A percentile compares a stretch with the other conserved stretches of the same genome.
Conservation (phyloP, 2,797 vertebrate species). For the Ctenopoma kingsleyae region DNA sequence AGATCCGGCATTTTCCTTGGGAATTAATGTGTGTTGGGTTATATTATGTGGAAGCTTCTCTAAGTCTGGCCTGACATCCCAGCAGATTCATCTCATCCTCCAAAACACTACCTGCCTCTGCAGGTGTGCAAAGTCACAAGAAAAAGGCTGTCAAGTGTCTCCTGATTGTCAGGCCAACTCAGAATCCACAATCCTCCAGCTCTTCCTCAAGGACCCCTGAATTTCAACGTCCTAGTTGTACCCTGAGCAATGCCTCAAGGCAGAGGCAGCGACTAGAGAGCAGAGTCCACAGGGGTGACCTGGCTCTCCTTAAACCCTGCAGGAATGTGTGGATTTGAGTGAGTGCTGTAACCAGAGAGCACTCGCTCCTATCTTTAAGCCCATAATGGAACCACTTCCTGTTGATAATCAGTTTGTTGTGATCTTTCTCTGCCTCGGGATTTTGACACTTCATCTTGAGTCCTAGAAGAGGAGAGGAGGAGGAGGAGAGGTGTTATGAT, state of each 20-base stretch:
- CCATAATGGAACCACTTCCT: slow-evolving; percentile 86
- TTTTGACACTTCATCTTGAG: slow-evolving; percentile 77
- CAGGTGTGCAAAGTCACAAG: slow-evolving; percentile 70
- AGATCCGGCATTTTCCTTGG: slow-evolving; percentile 11
- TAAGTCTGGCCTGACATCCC: slow-evolving; percentile 3
- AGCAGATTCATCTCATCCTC: slow-evolving; percentile 25
- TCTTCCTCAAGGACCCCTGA: slow-evolving; percentile 37
- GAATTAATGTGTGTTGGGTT: slow-evolving; percentile 21
- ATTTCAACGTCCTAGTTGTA: slow-evolving; percentile 40
- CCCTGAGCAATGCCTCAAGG: slow-evolving; percentile 53
- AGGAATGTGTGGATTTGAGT: slow-evolving; percentile 82
- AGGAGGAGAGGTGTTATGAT: slow-evolving; percentile 52
- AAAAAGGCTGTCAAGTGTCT: slow-evolving; percentile 55
- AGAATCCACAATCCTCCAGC: slow-evolving; percentile 36
- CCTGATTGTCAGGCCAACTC: slow-evolving; percentile 55
- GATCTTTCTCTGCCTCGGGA: slow-evolving; percentile 72
- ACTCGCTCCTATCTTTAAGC: slow-evolving; percentile 78
- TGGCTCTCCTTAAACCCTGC: slow-evolving; percentile 74
- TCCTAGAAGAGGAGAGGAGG: slow-evolving; percentile 46
- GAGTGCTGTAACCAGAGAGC: slow-evolving; percentile 82
- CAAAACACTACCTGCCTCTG: slow-evolving; percentile 29
- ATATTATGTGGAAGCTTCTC: slow-evolving; percentile 27
- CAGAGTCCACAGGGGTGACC: slow-evolving; percentile 58
- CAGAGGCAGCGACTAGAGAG: slow-evolving; percentile 45
- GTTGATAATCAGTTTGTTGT: slow-evolving; percentile 84